Evolutionary conservation across 2,888 invertebrate genomes (phyloP), one percentile per base, ranked within the genome.

Genomic region (Drepanosiphum platanoidis): DNA sequence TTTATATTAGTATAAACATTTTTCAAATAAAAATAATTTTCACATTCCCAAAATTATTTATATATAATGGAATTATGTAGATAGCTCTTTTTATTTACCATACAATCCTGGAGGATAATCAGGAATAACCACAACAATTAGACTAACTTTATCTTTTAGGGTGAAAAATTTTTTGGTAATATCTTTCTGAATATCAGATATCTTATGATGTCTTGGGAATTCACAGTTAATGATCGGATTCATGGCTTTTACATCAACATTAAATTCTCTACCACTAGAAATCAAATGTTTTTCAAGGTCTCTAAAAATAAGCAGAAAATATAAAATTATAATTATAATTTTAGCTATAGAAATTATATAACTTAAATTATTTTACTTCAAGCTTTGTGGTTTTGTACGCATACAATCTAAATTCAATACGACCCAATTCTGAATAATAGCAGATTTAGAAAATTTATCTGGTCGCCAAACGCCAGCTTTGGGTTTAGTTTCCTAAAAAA

Each of bases 371-470:
- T 77, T 64, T 71, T 68, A 83, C 75, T 83, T 75, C 61, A 79
- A 77, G 0, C 86, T 75, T 1, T 58, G 7, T 0, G 89, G 89
- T 30, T 81, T 79, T 0, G 88, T 88, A 71, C 87, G 86, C 22
- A 88, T 86, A 2, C 52, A 15, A 86, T 90, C 89, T 13, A 91
- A 87, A 87, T 89, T 90, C 1, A 92, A 88, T 75, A 93, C 90
- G 0, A 90, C 91, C 92, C 92, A 93, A 1, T 88, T 86, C 0
- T 71, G 86, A 42, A 91, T 86, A 9, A n/a, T n/a, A 30, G 75
- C 80, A 4, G 88, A 82, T 3, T 88, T 5, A 22, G 88, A 8
- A 89, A 90, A 88, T 88, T 89, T 87, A 86, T 4, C 87, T 30
- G 72, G n/a, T 58, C 30, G 46, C 87, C 87, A 87, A 42, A 84